These are phyloP conservation scores for Eleutherodactylus coqui DNA, from an alignment of 2,797 vertebrate species.

Conservation along the genomic window DNA sequence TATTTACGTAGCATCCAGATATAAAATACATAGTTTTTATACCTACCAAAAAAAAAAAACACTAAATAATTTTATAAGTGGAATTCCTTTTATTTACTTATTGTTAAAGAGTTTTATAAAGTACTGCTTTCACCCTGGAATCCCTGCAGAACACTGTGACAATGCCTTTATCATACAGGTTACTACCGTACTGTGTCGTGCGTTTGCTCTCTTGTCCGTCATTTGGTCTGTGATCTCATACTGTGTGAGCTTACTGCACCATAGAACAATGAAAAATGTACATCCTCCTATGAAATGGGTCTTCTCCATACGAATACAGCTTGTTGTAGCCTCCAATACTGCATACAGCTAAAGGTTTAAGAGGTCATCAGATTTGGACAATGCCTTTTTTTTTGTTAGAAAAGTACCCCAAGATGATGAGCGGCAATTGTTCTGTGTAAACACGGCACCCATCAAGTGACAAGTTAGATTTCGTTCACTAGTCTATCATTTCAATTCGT, in stretches of 20 bases:
- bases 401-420: background rate
- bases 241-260: background rate
- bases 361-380: background rate
- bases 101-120: conserved; percentile 34
- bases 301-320: background rate
- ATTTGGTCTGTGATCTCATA: background rate
- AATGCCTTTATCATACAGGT: conserved; percentile 8
- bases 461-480: too few species aligned
- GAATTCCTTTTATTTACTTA: conserved; percentile 26
- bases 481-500: too few species aligned
- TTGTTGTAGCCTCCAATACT: background rate
- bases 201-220: background rate
- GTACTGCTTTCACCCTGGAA: conserved; percentile 12
- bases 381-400: background rate
- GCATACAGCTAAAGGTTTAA: background rate
- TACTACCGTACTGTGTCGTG: background rate
- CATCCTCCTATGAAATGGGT: background rate
- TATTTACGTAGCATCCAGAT: conserved; percentile 16
- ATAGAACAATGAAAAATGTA: background rate
- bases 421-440: background rate
- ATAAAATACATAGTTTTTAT: conserved; percentile 54
- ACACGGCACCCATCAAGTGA: too few species aligned
- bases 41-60: background rate
- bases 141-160: conserved; percentile 50
- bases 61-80: conserved; percentile 34